These are phyloP conservation scores for Dicaeum eximium DNA, from an alignment of 2,113 vertebrate genomes.

Conservation along the genomic window DNA sequence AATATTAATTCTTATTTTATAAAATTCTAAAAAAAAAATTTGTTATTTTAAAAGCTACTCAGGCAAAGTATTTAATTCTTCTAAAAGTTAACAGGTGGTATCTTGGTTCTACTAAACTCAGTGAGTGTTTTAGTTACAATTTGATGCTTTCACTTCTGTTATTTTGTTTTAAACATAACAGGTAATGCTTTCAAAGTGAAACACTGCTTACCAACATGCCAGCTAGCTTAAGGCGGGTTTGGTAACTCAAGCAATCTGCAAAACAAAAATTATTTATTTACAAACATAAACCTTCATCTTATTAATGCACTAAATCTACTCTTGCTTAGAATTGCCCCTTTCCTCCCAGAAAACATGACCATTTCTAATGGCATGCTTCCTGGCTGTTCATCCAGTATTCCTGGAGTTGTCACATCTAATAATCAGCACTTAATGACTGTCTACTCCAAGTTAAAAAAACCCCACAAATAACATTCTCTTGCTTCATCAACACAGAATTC, in stretches of 20 bases:
- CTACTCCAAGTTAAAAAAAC: not conserved
- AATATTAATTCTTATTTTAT: not conserved
- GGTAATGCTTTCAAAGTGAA: slow-evolving; percentile 19
- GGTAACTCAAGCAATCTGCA: slow-evolving; percentile 88
- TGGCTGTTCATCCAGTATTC: not conserved
- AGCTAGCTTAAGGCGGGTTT: slow-evolving; percentile 88
- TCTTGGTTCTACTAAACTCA: not conserved
- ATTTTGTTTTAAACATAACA: not conserved
- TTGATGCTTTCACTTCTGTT: not conserved
- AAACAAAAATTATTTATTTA: slow-evolving; percentile 10
- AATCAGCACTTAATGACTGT: not conserved
- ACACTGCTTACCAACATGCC: slow-evolving; percentile 91
- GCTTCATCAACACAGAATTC: not conserved
- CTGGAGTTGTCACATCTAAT: not conserved
- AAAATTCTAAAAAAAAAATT: not conserved
- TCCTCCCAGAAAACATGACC: not conserved
- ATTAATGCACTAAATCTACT: not conserved
- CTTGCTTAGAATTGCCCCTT: not conserved
- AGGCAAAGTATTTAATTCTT: not conserved
- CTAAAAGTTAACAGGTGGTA: not conserved
- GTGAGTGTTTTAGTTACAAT: not conserved
- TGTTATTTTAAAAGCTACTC: not conserved
- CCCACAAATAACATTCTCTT: not conserved
- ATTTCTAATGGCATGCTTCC: not conserved
- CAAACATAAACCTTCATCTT: not conserved